These are phyloP conservation scores for Plodia interpunctella DNA, from an alignment of 1,140 invertebrate species.

Conservation along the genomic window DNA sequence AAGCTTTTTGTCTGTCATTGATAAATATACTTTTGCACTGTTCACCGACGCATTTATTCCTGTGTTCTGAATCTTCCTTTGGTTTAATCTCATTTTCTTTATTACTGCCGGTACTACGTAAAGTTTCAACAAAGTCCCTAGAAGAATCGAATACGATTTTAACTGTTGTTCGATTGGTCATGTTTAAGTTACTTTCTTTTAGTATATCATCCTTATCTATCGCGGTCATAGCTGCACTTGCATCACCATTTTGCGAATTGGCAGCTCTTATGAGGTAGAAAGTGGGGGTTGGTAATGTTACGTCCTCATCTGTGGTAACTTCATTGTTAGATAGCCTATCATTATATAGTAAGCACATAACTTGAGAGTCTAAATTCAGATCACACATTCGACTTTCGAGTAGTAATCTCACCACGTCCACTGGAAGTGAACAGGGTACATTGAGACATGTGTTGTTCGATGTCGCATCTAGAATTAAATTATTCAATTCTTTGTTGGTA, in stretches of 20 bases:
- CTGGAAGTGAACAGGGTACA: conserved; percentile 61
- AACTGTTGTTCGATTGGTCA: conserved; percentile 63
- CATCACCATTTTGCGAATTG: conserved; percentile 45
- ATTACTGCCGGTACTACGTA: conserved; percentile 50
- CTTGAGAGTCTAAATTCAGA: conserved; percentile 55
- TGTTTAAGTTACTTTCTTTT: conserved; percentile 58
- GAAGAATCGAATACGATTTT: conserved; percentile 67
- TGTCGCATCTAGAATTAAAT: conserved; percentile 47
- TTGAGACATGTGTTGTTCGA: conserved; percentile 69
- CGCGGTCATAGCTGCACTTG: conserved; percentile 54
- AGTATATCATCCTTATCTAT: conserved; percentile 62
- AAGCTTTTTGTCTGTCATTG: conserved; percentile 64
- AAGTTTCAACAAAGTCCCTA: conserved; percentile 61
- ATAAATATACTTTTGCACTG: conserved; percentile 51
- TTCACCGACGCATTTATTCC: conserved; percentile 43
- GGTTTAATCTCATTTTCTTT: conserved; percentile 20
- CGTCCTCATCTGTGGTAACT: conserved; percentile 47
- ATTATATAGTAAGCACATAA: conserved; percentile 69
- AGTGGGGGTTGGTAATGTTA: conserved; percentile 61
- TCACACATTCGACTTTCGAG: conserved; percentile 66
- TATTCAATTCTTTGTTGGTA: conserved; percentile 47
- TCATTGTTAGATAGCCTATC: conserved; percentile 55
- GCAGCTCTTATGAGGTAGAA: conserved; percentile 71
- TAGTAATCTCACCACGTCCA: conserved; percentile 63
- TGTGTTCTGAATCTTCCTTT: conserved; percentile 19